A percentile compares a stretch with the other conserved stretches of the same genome.
Evolutionary conservation across 1,140 invertebrate species (phyloP).

Genomic region (Phortica variegata): DNA sequence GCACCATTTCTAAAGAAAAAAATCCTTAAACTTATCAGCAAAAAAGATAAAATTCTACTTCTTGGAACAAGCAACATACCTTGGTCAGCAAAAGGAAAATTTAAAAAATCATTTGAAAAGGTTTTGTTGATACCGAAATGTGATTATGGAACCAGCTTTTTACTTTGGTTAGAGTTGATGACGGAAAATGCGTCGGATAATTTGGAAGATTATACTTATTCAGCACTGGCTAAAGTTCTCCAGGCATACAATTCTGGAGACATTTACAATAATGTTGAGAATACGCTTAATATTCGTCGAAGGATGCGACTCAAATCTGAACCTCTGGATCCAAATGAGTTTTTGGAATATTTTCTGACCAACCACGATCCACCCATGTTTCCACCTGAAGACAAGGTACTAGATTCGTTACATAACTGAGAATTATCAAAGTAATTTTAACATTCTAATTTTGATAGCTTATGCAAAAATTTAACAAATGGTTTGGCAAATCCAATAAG

Average conservation of each 20-base stretch:
- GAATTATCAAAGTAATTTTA: too few relatives aligned
- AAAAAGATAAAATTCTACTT: slow-evolving; percentile 64
- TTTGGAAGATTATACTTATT: slow-evolving; percentile 63
- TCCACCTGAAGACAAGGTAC: slow-evolving; percentile 32
- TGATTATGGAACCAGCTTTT: slow-evolving; percentile 68
- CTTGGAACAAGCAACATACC: slow-evolving; percentile 66
- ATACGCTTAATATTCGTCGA: slow-evolving; percentile 36
- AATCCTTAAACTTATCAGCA: slow-evolving; percentile 65
- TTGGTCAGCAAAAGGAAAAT: slow-evolving; percentile 56
- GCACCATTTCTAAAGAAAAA: slow-evolving; percentile 64
- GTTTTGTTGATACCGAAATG: slow-evolving; percentile 58
- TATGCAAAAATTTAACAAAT: slow-evolving; percentile 33
- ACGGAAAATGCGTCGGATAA: slow-evolving; percentile 61
- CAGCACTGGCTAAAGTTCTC: slow-evolving; percentile 66
- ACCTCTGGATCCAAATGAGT: slow-evolving; percentile 33
- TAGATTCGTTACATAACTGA: too few relatives aligned
- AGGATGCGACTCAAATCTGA: slow-evolving; percentile 31
- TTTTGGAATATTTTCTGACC: slow-evolving; percentile 37
- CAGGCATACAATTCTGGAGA: slow-evolving; percentile 66
- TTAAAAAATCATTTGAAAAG: slow-evolving; percentile 59
- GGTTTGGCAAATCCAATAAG: slow-evolving; percentile 25
- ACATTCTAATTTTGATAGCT: slow-evolving; percentile 23
- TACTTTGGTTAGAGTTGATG: slow-evolving; percentile 64
- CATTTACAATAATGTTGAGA: slow-evolving; percentile 59
- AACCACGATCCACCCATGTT: slow-evolving; percentile 28